Conservation (phyloP, 2,797 vertebrate species). For the Mormyrops attenuatus region DNA sequence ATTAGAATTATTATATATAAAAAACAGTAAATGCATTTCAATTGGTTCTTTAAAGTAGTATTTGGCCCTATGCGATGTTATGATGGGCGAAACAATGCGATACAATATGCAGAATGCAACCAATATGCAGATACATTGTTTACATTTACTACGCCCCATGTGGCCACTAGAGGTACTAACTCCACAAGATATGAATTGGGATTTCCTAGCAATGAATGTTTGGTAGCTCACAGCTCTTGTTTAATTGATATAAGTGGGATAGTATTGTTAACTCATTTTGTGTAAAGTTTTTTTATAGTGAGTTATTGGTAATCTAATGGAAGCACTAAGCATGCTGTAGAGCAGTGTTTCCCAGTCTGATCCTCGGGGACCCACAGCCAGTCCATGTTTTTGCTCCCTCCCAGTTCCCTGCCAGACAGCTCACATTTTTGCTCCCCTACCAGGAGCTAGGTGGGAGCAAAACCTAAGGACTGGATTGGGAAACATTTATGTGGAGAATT, state of each 20-base stretch:
- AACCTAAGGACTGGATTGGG: background rate
- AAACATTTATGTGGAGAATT: background rate
- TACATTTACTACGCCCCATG: background rate
- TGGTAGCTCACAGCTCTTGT: background rate
- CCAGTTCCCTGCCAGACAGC: background rate
- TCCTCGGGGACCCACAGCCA: background rate
- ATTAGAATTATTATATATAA: background rate
- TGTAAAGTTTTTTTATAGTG: background rate
- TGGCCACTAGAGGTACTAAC: background rate
- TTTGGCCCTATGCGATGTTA: background rate
- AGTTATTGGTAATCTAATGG: background rate
- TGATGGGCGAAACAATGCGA: background rate
- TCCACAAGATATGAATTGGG: background rate
- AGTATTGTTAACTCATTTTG: background rate
- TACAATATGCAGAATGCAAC: background rate
- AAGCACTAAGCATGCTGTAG: background rate
- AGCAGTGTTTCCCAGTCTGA: background rate
- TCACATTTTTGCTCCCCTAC: background rate
- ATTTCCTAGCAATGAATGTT: background rate
- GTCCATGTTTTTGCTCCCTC: background rate
- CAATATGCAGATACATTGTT: background rate
- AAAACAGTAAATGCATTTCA: background rate
- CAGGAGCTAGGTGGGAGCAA: background rate
- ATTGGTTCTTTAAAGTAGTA: background rate
- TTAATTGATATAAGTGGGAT: background rate